These are phyloP conservation scores for Synergus umbraculus DNA, from an alignment of 2,888 invertebrate species.

Conservation along the genomic window DNA sequence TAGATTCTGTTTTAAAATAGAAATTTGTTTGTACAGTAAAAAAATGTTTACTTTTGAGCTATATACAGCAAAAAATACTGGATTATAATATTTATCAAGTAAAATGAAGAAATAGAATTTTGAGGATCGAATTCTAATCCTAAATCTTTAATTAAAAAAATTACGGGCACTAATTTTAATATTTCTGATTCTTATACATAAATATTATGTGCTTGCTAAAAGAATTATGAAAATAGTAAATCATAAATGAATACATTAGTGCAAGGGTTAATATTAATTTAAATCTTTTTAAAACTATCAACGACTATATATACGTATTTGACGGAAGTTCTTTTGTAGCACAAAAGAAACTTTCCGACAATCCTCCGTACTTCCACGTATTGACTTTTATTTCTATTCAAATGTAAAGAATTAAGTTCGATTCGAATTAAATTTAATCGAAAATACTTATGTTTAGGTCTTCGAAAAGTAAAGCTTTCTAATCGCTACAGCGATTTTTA, in stretches of 20 bases:
- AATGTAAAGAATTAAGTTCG: background rate
- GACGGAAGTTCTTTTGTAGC: background rate
- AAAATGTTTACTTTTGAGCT: too few relatives aligned
- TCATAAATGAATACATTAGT: background rate
- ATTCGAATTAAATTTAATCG: constrained; percentile 3
- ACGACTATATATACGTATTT: background rate
- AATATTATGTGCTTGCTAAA: background rate
- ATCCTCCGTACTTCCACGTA: constrained; percentile 22
- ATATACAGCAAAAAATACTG: too few relatives aligned
- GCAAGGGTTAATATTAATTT: background rate
- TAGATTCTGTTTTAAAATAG: too few relatives aligned
- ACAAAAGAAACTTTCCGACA: background rate
- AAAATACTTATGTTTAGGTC: constrained; percentile 9
- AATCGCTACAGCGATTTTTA: constrained; percentile 1
- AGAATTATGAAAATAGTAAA: background rate
- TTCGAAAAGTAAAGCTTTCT: background rate
- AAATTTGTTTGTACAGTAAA: too few relatives aligned
- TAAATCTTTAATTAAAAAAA: background rate
- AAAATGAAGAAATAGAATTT: too few relatives aligned
- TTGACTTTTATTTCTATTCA: constrained; percentile 1
- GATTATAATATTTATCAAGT: too few relatives aligned
- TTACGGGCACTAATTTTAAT: background rate
- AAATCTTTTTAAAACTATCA: background rate
- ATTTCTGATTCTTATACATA: background rate
- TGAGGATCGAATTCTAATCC: too few relatives aligned